These are phyloP conservation scores for Callipepla californica DNA, from an alignment of 2,113 vertebrate species.

Conservation along the genomic window DNA sequence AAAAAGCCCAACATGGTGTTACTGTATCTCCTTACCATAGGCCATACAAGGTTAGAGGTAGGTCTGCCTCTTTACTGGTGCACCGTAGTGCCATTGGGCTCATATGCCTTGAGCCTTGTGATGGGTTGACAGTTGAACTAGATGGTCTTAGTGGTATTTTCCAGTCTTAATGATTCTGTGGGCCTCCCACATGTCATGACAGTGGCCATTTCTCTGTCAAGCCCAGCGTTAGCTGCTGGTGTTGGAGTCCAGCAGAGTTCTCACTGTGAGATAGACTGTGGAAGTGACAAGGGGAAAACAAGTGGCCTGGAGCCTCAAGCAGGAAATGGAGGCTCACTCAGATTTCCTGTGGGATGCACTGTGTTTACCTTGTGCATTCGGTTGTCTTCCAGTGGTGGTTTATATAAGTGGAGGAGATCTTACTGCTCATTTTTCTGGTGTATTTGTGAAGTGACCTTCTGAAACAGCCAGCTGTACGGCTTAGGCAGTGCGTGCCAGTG, in stretches of 20 bases:
- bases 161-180: too few species aligned
- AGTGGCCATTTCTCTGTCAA: neutral
- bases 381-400: neutral
- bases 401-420: neutral
- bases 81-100: neutral
- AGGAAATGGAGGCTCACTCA: neutral
- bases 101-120: neutral
- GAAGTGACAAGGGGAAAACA: neutral
- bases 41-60: rapidly evolving
- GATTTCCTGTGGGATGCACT: neutral
- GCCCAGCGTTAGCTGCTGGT: neutral
- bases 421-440: neutral
- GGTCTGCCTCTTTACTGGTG: neutral
- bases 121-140: too few species aligned
- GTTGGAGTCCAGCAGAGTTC: neutral
- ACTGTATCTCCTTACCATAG: neutral
- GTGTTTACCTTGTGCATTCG: neutral
- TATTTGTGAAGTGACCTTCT: neutral
- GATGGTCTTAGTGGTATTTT: too few species aligned
- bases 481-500: neutral
- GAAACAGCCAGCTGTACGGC: neutral
- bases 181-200: rapidly evolving
- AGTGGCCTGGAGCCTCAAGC: neutral
- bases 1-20: neutral
- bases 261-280: neutral